Percentiles rank a stretch among this genome's conserved stretches.
Conservation (phyloP, 1,140 invertebrate species). For the Pararge aegeria region DNA sequence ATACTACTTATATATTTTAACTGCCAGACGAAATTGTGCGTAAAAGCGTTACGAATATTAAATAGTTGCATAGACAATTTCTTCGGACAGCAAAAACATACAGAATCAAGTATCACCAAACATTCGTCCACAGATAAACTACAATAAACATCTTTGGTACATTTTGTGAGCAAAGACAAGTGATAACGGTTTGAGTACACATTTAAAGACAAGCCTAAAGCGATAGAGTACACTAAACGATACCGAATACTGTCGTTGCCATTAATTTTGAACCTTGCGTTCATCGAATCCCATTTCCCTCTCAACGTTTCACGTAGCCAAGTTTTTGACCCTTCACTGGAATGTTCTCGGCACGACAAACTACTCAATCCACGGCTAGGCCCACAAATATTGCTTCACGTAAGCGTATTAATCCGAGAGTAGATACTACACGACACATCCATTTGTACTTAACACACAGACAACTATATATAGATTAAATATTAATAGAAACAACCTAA, state of each 20-base stretch:
- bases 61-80: slow-evolving; percentile 17
- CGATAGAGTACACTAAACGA: slow-evolving; percentile 45
- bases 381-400: slow-evolving; percentile 61
- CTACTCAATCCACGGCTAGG: slow-evolving; percentile 44
- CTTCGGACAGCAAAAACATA: neutral
- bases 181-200: slow-evolving; percentile 51
- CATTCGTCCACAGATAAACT: slow-evolving; percentile 30
- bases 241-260: slow-evolving; percentile 58
- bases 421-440: slow-evolving; percentile 54
- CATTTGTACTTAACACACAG: slow-evolving; percentile 71
- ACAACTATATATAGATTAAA: slow-evolving; percentile 58
- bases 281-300: slow-evolving; percentile 20
- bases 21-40: slow-evolving; percentile 10
- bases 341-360: slow-evolving; percentile 50
- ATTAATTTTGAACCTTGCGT: slow-evolving; percentile 33
- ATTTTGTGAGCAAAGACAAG: slow-evolving; percentile 72
- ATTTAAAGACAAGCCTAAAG: slow-evolving; percentile 44
- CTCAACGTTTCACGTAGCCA: slow-evolving; percentile 17
- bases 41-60: slow-evolving; percentile 7
- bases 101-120: slow-evolving; percentile 10
- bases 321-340: slow-evolving; percentile 53
- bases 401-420: slow-evolving; percentile 68
- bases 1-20: neutral
- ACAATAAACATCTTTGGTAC: slow-evolving; percentile 65
- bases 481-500: slow-evolving; percentile 68